Evolutionary conservation across 2,113 vertebrate genomes (phyloP), one percentile per base, ranked within the genome.

Genomic region (Perca flavescens): DNA sequence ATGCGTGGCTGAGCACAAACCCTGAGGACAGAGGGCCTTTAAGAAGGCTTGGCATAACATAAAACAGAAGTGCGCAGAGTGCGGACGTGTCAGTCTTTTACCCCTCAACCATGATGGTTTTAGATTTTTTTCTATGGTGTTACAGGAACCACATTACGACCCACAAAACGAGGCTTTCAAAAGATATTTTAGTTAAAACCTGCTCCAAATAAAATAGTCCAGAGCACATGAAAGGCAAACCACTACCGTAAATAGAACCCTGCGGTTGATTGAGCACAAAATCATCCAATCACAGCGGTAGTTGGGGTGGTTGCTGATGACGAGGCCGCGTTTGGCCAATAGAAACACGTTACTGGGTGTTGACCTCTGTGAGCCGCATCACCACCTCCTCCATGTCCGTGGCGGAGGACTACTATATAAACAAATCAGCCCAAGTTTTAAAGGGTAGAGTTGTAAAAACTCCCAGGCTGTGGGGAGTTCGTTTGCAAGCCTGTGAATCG

Each of bases 361-460:
- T 94, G 94, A 94, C 93, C 92, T 93, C 92, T 91, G 87, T n/a
- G 80, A 91, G 84, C 93, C 93, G 90, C 87, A 93, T 95, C 92
- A 93, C 95, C 94, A 93, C 94, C 95, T 89, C 80, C 92, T 62
- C 77, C 70, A 47, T 91, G 93, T 91, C 94, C 92, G 92, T 93
- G 94, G 94, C 94, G 94, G 94, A 95, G 91, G 91, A 86, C 73
- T 82, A 83, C 92, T 95, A 95, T 96, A 96, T 92, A 96, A 85
- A 47, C 80, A 83, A 74, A 87, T 6, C 88, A 85, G 89, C 79
- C 73, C 80, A 84, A 79, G 88, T 91, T 94, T 92, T 89, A 94
- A 94, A 94, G 93, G 94, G 93, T 92, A 95, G 95, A 96, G 95
- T 95, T 95, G 95, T 95, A 94, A 95, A 93, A 94, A 92, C 95